Conservation (phyloP, 2,888 invertebrate genomes). For the Malachius bipustulatus region DNA sequence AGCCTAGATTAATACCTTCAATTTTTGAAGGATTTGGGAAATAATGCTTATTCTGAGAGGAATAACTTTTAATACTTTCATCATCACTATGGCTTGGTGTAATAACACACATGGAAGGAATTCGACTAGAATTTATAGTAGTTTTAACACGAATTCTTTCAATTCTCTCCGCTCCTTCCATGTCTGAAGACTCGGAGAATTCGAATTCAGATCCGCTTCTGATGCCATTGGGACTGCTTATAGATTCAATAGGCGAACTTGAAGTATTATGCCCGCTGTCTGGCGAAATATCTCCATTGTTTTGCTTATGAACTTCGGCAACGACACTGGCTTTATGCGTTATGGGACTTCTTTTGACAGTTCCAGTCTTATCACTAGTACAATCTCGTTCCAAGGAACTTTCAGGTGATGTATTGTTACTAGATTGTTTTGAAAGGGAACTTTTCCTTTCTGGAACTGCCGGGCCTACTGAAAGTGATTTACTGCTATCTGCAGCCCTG, state of each 20-base stretch:
- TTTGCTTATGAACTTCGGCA: slow-evolving; percentile 45
- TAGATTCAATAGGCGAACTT: slow-evolving; percentile 65
- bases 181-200: slow-evolving; percentile 75
- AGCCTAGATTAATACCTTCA: background rate
- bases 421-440: slow-evolving; percentile 46
- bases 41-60: slow-evolving; percentile 6
- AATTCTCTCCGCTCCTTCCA: slow-evolving; percentile 78
- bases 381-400: slow-evolving; percentile 35
- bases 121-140: slow-evolving; percentile 73
- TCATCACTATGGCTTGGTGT: slow-evolving; percentile 82
- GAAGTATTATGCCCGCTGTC: slow-evolving; percentile 74
- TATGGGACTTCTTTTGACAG: slow-evolving; percentile 35
- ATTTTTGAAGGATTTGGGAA: background rate
- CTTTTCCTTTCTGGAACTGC: slow-evolving; percentile 75
- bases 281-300: slow-evolving; percentile 59
- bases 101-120: slow-evolving; percentile 86
- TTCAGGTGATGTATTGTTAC: slow-evolving; percentile 40
- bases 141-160: slow-evolving; percentile 79
- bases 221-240: slow-evolving; percentile 57
- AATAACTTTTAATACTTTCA: slow-evolving; percentile 47
- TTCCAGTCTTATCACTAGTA: slow-evolving; percentile 34
- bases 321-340: slow-evolving; percentile 44
- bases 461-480: slow-evolving; percentile 53
- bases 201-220: slow-evolving; percentile 67
- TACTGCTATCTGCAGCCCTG: slow-evolving; percentile 54